phyloP scores from a whole-genome alignment of 1,140 invertebrate species.

The Bombus superbus region DNA sequence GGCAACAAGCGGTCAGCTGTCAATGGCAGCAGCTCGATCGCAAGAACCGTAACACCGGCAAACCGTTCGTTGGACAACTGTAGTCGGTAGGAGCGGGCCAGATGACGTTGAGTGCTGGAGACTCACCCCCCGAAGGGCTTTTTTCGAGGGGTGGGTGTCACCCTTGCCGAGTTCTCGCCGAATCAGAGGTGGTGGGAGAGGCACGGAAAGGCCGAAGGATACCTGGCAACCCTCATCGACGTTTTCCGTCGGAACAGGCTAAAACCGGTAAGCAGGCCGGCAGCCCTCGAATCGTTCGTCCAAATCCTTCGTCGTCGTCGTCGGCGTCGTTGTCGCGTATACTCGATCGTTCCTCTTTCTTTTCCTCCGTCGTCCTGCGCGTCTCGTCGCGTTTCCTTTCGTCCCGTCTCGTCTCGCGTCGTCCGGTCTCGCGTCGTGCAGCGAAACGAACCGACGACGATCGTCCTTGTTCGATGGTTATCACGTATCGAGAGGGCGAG shows the following conservation, averaged over 20 bases:
- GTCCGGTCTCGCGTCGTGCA: neutral
- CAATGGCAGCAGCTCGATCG: slow-evolving; percentile 17
- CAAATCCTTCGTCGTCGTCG: neutral
- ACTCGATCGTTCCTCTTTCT: neutral
- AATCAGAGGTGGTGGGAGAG: slow-evolving; percentile 71
- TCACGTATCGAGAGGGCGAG: slow-evolving; percentile 13
- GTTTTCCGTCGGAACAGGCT: neutral
- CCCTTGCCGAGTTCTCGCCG: slow-evolving; percentile 61
- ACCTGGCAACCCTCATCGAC: slow-evolving; percentile 55
- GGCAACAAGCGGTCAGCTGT: slow-evolving; percentile 15
- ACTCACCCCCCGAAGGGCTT: slow-evolving; percentile 63
- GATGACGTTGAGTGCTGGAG: slow-evolving; percentile 46
- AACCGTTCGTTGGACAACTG: slow-evolving; percentile 63
- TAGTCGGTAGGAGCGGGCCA: slow-evolving; percentile 31
- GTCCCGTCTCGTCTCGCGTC: neutral
- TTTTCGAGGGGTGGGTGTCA: slow-evolving; percentile 71
- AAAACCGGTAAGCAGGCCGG: slow-evolving; percentile 6
- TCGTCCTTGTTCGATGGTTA: neutral
- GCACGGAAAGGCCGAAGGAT: slow-evolving; percentile 30
- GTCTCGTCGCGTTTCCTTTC: neutral
- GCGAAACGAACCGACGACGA: neutral
- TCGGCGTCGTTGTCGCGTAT: neutral
- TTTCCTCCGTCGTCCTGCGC: neutral
- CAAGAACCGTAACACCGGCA: slow-evolving; percentile 41
- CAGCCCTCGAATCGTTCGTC: neutral